Conservation (phyloP, 2,888 invertebrate species). For the Erebia epiphron region DNA sequence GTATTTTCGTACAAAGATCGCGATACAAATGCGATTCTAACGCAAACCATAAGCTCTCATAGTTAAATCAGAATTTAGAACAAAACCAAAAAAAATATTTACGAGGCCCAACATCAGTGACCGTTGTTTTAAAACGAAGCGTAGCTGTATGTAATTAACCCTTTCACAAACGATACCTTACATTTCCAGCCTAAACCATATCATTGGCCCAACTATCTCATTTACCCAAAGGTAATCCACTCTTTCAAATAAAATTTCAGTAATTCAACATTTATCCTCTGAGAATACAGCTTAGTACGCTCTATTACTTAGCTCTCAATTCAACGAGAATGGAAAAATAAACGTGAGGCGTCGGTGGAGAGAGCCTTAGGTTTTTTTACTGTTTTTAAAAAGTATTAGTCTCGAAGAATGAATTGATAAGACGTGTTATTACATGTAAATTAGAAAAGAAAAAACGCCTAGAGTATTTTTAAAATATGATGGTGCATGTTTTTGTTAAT, state of each 20-base stretch:
- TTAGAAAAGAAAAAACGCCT: background rate
- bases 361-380: conserved; percentile 14
- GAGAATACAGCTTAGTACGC: conserved; percentile 36
- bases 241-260: conserved; percentile 43
- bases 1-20: background rate
- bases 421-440: background rate
- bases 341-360: conserved; percentile 23
- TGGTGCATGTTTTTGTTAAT: too few relatives aligned
- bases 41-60: too few relatives aligned
- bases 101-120: too few relatives aligned
- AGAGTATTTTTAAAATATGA: background rate
- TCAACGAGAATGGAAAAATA: conserved; percentile 38
- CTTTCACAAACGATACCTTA: conserved; percentile 36
- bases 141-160: conserved; percentile 1
- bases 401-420: background rate
- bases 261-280: conserved; percentile 38
- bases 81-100: too few relatives aligned
- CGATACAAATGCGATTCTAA: background rate
- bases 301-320: conserved; percentile 36
- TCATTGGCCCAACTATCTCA: conserved; percentile 41
- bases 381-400: background rate
- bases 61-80: too few relatives aligned
- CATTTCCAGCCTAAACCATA: conserved; percentile 32
- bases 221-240: conserved; percentile 42
- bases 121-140: background rate